These are phyloP conservation scores for Eupithecia centaureata DNA, from an alignment of 2,888 invertebrate species.

Conservation along the genomic window DNA sequence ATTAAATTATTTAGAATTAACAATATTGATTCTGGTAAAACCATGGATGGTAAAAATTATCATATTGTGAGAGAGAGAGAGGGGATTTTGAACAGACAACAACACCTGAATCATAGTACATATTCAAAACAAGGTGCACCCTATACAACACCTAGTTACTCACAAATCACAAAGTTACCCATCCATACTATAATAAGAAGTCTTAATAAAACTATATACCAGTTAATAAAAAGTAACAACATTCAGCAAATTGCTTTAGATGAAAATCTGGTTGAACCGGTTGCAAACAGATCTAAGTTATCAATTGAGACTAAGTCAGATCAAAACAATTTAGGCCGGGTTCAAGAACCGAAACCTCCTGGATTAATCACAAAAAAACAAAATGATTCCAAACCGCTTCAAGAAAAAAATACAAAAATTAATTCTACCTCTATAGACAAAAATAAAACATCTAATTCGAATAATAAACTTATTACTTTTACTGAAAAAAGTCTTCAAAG, in stretches of 20 bases:
- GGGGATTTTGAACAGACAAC: constrained; percentile 16
- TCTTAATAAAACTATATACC: constrained; percentile 16
- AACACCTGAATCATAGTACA: background rate
- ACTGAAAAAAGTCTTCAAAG: background rate
- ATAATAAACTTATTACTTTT: background rate
- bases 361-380: background rate
- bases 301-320: background rate
- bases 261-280: constrained; percentile 16
- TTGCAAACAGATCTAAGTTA: background rate
- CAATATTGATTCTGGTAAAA: background rate
- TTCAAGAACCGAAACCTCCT: background rate
- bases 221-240: constrained; percentile 17
- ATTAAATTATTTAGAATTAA: background rate
- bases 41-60: constrained; percentile 36
- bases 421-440: background rate
- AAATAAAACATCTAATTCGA: background rate
- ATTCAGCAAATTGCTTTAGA: constrained; percentile 33
- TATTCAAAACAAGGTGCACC: constrained; percentile 8
- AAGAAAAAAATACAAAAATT: background rate
- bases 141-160: background rate
- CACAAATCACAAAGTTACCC: background rate
- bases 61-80: constrained; percentile 47
- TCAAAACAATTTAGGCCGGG: background rate
- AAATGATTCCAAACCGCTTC: background rate
- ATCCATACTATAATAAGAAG: background rate